Evolutionary conservation across 92 coral and sea anemone genomes (phyloP), one percentile per base, ranked within the genome.

Genomic region (Galaxea fascicularis): DNA sequence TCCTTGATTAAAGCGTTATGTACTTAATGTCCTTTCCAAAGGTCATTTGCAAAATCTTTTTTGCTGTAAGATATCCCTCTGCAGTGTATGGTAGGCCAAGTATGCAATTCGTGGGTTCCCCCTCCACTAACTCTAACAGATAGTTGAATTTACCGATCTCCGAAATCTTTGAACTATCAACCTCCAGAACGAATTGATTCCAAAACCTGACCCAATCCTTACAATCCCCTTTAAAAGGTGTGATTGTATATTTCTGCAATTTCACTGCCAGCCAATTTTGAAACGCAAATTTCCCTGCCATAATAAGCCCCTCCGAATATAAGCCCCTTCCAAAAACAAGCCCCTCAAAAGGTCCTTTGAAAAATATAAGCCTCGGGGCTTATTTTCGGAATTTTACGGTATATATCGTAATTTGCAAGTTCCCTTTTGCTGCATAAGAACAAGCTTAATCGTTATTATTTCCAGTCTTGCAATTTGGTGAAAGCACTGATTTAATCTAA

Each of bases 141-240:
- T 73, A 91, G 75, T 83, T 75, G n/a, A 87, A 87, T 58, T 88
- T 88, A 30, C 87, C 80, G 0, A 92, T 88, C 20, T 89, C 88
- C n/a, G 86, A 65, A 24, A 80, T 85, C 25, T 25, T 45, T 0
- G 89, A 74, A 1, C 69, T 89, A 35, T 89, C 91, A 5, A 89
- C 87, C 74, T 82, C 93, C 54, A 82, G 88, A 16, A 14, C 27
- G 49, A 92, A 92, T 86, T 85, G 92, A 39, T 88, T 92, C 95
- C 95, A 88, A 44, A 91, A 91, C 1, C 94, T 15, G 5, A 87
- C 15, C 94, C 89, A 91, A 21, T 87, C 92, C 76, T 65, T 89
- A 52, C 41, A 89, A 26, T 86, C 89, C 14, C 93, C 95, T 0
- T n/a, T 39, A 35, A 89, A 92, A 0, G 89, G 92, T 63, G 91